These are phyloP conservation scores for Aurelia coerulea DNA, from an alignment of 30 jellyfish, hydroid and myxozoan species.

Conservation along the genomic window DNA sequence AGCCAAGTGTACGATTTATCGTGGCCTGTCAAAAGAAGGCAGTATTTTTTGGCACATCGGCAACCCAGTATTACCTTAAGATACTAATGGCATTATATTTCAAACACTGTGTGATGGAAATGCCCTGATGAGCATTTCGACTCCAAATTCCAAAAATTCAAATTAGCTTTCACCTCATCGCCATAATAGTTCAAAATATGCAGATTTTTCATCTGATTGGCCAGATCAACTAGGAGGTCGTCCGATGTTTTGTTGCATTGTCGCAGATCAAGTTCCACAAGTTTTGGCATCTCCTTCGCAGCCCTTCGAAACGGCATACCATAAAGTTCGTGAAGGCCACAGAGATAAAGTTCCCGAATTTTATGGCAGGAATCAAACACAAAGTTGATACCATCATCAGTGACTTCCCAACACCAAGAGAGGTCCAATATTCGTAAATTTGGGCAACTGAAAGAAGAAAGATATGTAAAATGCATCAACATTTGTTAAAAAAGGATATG, in stretches of 20 bases:
- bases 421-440: constrained; percentile 61
- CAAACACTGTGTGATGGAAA: constrained; percentile 41
- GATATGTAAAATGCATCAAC: neutral
- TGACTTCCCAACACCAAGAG: constrained; percentile 97
- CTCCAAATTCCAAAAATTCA: constrained; percentile 57
- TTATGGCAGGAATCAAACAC: constrained; percentile 77
- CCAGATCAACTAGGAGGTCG: constrained; percentile 74
- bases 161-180: constrained; percentile 68
- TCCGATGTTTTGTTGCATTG: constrained; percentile 89
- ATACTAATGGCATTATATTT: neutral
- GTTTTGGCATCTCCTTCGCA: constrained; percentile 55
- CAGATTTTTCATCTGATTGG: constrained; percentile 49
- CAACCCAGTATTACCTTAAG: neutral
- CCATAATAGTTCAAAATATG: constrained; percentile 78
- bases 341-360: constrained; percentile 58
- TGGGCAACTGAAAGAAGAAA: constrained; percentile 69
- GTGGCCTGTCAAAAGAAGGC: too few species aligned
- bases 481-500: too few species aligned
- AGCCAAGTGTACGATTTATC: too few species aligned
- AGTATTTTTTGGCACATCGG: too few species aligned
- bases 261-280: constrained; percentile 72
- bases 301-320: constrained; percentile 74
- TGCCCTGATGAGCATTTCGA: constrained; percentile 67
- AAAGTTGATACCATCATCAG: constrained; percentile 85
- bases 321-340: constrained; percentile 85